Evolutionary conservation across 1,140 invertebrate genomes (phyloP).

Genomic region (Sycophaga agraensis): DNA sequence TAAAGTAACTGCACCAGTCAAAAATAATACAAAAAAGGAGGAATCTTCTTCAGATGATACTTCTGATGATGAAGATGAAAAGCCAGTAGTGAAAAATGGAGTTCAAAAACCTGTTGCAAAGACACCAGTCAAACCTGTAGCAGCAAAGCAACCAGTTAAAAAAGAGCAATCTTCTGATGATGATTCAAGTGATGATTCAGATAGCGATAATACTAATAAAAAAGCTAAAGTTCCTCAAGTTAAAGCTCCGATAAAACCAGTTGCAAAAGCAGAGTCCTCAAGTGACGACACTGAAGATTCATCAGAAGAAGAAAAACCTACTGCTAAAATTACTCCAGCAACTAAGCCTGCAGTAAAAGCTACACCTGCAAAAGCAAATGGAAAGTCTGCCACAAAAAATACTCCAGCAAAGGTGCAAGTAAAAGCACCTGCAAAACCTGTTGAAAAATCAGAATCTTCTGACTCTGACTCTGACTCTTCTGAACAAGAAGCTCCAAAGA

Average conservation of each 20-base stretch:
- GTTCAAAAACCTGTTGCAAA: slow-evolving; percentile 11
- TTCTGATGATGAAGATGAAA: slow-evolving; percentile 42
- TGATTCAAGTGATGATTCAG: slow-evolving; percentile 42
- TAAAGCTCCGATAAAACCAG: slow-evolving; percentile 12
- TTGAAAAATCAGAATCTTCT: background rate
- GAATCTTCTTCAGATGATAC: slow-evolving; percentile 43
- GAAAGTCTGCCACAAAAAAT: background rate
- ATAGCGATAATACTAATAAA: slow-evolving; percentile 37
- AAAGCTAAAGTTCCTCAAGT: slow-evolving; percentile 1
- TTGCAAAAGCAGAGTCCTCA: slow-evolving; percentile 30
- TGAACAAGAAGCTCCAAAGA: background rate
- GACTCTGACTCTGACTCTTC: slow-evolving; percentile 15
- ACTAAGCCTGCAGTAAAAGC: slow-evolving; percentile 2
- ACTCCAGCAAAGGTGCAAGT: background rate
- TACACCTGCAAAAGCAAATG: background rate
- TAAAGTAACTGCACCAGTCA: slow-evolving; percentile 22
- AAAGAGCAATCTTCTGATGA: slow-evolving; percentile 36
- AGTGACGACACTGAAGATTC: slow-evolving; percentile 39
- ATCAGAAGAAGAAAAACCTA: slow-evolving; percentile 37
- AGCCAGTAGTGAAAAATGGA: slow-evolving; percentile 1
- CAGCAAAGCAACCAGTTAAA: slow-evolving; percentile 28
- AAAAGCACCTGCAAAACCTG: slow-evolving; percentile 32
- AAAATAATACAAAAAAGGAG: slow-evolving; percentile 30
- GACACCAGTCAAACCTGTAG: slow-evolving; percentile 33
- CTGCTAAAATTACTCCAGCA: slow-evolving; percentile 1